Conservation (phyloP, 2,797 vertebrate species). For the Notolepis coatsorum region DNA sequence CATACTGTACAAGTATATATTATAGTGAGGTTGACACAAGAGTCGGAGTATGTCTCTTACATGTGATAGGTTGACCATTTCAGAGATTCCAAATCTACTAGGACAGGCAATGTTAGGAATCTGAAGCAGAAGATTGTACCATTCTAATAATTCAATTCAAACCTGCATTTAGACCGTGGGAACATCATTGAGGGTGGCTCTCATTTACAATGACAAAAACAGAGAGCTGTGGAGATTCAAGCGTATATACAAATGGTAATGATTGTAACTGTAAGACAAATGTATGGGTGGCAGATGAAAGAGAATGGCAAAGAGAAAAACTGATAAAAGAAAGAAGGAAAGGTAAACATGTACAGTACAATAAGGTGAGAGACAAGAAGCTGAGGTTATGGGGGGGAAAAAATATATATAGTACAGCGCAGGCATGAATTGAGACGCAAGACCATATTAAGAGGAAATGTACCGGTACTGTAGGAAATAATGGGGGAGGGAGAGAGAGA, state of each 20-base stretch:
- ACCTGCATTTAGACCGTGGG: no score
- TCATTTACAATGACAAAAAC: background rate
- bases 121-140: no score
- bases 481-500: conserved; percentile 11
- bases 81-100: no score
- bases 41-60: no score
- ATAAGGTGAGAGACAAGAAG: conserved; percentile 53
- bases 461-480: conserved; percentile 56
- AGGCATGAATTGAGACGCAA: conserved; percentile 48
- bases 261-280: background rate
- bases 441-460: conserved; percentile 66
- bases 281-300: background rate
- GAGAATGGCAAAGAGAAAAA: background rate
- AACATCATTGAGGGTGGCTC: no score
- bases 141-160: no score
- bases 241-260: background rate
- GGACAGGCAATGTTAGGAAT: no score
- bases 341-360: conserved; percentile 48
- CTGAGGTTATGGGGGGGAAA: conserved; percentile 37
- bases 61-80: no score
- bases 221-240: conserved; percentile 15
- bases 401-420: conserved; percentile 60
- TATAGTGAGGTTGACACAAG: no score
- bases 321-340: background rate
- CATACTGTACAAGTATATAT: no score